Evolutionary conservation across 2,797 vertebrate species (phyloP), one percentile per base, ranked within the genome.

Genomic region (Podargus strigoides): DNA sequence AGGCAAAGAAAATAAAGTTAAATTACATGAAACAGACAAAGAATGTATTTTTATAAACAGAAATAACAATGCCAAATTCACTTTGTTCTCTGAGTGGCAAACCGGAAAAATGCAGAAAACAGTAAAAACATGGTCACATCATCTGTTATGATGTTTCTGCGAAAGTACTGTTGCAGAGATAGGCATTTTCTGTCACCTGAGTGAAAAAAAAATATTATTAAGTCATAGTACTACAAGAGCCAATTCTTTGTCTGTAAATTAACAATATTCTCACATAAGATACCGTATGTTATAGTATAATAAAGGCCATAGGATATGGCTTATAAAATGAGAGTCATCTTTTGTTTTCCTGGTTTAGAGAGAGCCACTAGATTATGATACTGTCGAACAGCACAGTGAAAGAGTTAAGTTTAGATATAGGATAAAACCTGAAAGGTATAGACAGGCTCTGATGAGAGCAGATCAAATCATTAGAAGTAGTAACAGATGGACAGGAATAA

Each of bases 51-150:
- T 91, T 94, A 82, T 20, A 59, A 89, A 90, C 70, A 93, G 73
- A 96, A 97, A 97, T 66, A 96, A 86, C 46, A 93, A 90, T 89
- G 93, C 85, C 92, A 97, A 97, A 95, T 96, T 96, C 87, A 95
- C 70, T 94, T 95, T 95, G 86, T 96, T 94, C 92, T 95, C 87
- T 60, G 75, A 46, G 69, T 87, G 66, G 66, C 32, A 87, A 94
- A 92, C 78, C 92, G 96, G 95, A 94, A 96, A 92, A 67, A 27
- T 11, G 73, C 63, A 96, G 84, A 96, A 97, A 91, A 84, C 88
- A 95, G 59, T 91, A 92, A 96, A 93, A 94, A 87, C 46, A 88
- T 36, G 37, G 67, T 94, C 82, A 67, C 42, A 76, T 93, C 70
- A 75, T 96, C 78, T 96, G 79, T 87, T 87, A 39, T 9, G 66